Base-by-base conservation (phyloP, 2,888 invertebrate genomes). In the Drosophila meridionalis region DNA sequence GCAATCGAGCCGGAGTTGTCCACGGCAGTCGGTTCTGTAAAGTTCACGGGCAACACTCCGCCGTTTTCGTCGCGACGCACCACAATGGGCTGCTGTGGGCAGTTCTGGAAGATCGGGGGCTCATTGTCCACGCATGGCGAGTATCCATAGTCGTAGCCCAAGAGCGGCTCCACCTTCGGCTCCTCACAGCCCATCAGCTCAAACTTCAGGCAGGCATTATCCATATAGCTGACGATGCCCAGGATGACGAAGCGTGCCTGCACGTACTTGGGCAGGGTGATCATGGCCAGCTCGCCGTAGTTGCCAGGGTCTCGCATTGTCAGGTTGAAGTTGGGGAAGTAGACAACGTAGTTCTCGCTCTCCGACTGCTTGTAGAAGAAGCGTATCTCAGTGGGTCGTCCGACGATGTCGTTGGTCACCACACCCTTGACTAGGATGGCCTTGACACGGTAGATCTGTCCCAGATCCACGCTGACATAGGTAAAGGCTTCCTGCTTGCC, bases 401-500 rank as follows among this genome's bases (percentile, higher is more conserved):
- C 99, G 2, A 98, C 98, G 74, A 98, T 97, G 89, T 98, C 98
- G 81, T 98, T 98, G 0, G 98, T 98, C 2, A 98, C 97, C 7
- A 98, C 98, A 60, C 98, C 98, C 93, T 98, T 98, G 0, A 98
- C 98, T 43, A 98, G 94, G 83, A 98, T 98, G 28, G 98, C 98
- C 93, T 98, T 98, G 0, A 98, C 97, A 81, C 98, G 95, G 92
- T 96, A 97, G n/a, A 98, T 96, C 93, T 97, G 96, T 47, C 98
- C 98, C 76, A 99, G 94, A 93, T 99, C 99, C 0, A 99, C 98
- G 90, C 97, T 98, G 8, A 98, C 97, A 89, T 98, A 99, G 0
- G 98, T 98, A 90, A 99, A 98, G 0, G 98, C 97, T 94, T 99
- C 99, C 94, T 97, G 97, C 90, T 98, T 98, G n/a, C 98, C 98